These are phyloP conservation scores for Tetraodon nigroviridis DNA, from an alignment of 2,113 vertebrate species.

Conservation along the genomic window DNA sequence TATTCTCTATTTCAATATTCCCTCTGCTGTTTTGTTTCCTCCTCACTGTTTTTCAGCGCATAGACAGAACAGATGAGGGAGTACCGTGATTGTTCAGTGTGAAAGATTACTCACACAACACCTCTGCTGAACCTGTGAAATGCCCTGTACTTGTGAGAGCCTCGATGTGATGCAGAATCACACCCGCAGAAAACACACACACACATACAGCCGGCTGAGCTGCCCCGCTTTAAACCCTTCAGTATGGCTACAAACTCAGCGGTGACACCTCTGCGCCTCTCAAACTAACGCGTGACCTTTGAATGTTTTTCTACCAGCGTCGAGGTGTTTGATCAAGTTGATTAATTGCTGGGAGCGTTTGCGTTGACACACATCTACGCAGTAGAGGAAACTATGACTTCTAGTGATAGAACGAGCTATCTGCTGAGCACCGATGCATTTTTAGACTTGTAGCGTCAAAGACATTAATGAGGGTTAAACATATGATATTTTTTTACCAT, in stretches of 20 bases:
- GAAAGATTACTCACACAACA: constrained; percentile 44
- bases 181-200: background rate
- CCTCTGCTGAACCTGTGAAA: constrained; percentile 38
- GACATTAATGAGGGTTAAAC: too few species aligned
- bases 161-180: constrained; percentile 23
- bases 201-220: constrained; percentile 6
- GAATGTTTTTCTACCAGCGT: background rate
- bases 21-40: constrained; percentile 15
- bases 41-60: constrained; percentile 3
- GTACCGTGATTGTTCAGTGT: constrained; percentile 21
- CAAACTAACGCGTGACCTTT: background rate
- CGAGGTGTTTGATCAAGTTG: too few species aligned
- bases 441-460: too few species aligned
- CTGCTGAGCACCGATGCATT: too few species aligned
- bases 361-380: too few species aligned
- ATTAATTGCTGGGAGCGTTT: too few species aligned
- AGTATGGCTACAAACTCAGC: constrained; percentile 12
- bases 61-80: constrained; percentile 22
- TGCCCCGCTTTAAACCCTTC: constrained; percentile 6
- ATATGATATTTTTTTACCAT: too few species aligned
- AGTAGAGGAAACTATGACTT: too few species aligned
- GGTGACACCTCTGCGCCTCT: constrained; percentile 1
- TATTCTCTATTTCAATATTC: background rate
- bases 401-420: too few species aligned
- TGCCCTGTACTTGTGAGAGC: constrained; percentile 55